Evolutionary conservation across 2,113 vertebrate species (phyloP).

Genomic region (Menidia beryllina): DNA sequence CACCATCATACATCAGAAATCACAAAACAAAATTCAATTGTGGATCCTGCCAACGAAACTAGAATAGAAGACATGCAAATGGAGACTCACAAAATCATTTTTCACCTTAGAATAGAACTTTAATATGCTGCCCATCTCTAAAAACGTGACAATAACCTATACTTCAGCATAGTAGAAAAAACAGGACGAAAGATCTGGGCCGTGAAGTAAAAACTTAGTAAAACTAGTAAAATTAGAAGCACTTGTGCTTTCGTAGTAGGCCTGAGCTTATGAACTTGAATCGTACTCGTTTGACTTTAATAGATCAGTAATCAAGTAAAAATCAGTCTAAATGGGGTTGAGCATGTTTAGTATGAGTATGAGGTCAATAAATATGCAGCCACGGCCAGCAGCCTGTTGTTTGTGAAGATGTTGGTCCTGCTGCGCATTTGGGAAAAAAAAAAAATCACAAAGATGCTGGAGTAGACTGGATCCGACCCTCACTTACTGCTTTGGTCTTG

Average conservation of each 20-base stretch:
- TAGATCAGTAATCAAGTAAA: background rate
- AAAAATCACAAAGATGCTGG: too few species aligned
- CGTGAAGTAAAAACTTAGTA: background rate
- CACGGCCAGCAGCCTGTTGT: too few species aligned
- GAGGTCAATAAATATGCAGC: too few species aligned
- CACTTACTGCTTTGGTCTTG: constrained; percentile 4
- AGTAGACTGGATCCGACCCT: too few species aligned
- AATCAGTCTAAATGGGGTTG: background rate
- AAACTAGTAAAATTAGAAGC: background rate
- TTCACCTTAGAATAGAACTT: constrained; percentile 11
- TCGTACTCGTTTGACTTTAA: too few species aligned
- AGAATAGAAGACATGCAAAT: constrained; percentile 28
- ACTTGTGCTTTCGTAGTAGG: background rate
- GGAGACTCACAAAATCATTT: constrained; percentile 6
- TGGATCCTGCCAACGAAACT: constrained; percentile 38
- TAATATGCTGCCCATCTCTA: constrained; percentile 11
- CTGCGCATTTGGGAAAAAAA: background rate
- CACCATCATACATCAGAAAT: constrained; percentile 31
- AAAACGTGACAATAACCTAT: constrained; percentile 16
- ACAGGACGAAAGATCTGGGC: too few species aligned
- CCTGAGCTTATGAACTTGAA: background rate
- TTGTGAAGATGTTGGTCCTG: background rate
- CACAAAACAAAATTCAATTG: constrained; percentile 5
- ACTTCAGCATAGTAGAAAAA: constrained; percentile 36
- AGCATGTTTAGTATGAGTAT: too few species aligned